Evolutionary conservation across 2,888 invertebrate genomes (phyloP), one percentile per base, ranked within the genome.

Genomic region (Pomacea canaliculata): DNA sequence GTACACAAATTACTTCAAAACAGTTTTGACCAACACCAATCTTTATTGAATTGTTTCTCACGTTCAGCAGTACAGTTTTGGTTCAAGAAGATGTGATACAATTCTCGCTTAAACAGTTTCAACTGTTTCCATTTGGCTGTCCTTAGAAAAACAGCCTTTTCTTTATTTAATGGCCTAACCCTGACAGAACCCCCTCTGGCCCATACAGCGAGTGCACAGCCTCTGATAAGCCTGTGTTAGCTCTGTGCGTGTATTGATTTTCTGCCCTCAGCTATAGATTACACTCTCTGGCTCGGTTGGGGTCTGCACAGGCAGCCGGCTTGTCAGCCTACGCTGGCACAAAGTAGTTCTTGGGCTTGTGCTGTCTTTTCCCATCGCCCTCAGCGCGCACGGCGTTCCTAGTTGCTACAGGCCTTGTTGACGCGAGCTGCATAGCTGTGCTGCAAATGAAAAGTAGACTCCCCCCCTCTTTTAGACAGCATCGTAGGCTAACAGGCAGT

Each of bases 211-310:
- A 75, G 71, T 71, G 77, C 72, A 74, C 70, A 76, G 77, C 72
- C 78, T 73, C 76, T 76, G 77, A 79, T 79, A 79, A 79, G 76
- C 77, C 77, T 68, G 76, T 73, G 76, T 76, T 79, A 75, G 79
- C 77, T 76, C 69, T 76, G 76, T 72, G 79, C 78, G 73, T 71
- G 78, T 80, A 80, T 80, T 80, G 79, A 80, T 80, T 80, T 80
- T 78, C 79, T 76, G 79, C 73, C 79, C 76, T 78, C 66, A 69
- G 73, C 79, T 76, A 80, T 80, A 80, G 79, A 80, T 80, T 80
- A 78, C 76, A 68, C 77, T 56, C 69, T 60, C 60, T 69, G 59
- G 69, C 74, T 69, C 69, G 77, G 71, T 72, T 72, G 59, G 71
- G 74, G 70, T 70, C 73, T 66, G 75, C 77, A 69, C 77, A 75